These are phyloP conservation scores for Neoscelio sp. DNA, from an alignment of 2,888 invertebrate genomes.

Conservation along the genomic window DNA sequence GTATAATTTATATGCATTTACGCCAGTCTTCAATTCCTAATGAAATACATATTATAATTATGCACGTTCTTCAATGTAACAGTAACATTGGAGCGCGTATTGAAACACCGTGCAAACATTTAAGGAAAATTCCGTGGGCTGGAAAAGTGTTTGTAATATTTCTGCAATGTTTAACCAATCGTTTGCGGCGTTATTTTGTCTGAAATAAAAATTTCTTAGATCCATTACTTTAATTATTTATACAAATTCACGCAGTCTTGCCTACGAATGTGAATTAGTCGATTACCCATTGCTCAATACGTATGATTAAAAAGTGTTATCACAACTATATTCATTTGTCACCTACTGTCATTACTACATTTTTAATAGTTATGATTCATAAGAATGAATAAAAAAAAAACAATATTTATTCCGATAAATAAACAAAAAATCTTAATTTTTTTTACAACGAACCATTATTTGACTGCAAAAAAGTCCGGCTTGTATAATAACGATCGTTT, in stretches of 20 bases:
- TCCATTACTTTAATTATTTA: too few species aligned
- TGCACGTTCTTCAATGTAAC: conserved; percentile 52
- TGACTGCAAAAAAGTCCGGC: conserved; percentile 36
- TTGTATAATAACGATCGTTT: conserved; percentile 48
- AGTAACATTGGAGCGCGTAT: conserved; percentile 40
- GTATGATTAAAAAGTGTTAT: too few species aligned
- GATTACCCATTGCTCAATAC: too few species aligned
- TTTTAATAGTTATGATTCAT: too few species aligned
- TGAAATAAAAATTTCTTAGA: neutral
- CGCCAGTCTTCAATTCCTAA: conserved; percentile 35
- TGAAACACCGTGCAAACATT: conserved; percentile 29
- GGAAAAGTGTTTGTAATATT: conserved; percentile 24
- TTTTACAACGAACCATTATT: conserved; percentile 55
- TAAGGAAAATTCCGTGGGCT: conserved; percentile 58
- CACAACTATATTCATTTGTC: too few species aligned
- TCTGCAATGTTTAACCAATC: neutral
- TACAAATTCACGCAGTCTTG: too few species aligned
- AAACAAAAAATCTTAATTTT: conserved; percentile 36
- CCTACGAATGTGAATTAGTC: too few species aligned
- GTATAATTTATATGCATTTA: conserved; percentile 31
- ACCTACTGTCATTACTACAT: too few species aligned
- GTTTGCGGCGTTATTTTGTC: neutral
- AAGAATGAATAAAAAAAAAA: conserved; percentile 29
- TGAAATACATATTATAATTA: conserved; percentile 41
- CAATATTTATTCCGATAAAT: conserved; percentile 14